phyloP scores from a whole-genome alignment of 2,888 invertebrate species.

The Neocrepidodera transversa region DNA sequence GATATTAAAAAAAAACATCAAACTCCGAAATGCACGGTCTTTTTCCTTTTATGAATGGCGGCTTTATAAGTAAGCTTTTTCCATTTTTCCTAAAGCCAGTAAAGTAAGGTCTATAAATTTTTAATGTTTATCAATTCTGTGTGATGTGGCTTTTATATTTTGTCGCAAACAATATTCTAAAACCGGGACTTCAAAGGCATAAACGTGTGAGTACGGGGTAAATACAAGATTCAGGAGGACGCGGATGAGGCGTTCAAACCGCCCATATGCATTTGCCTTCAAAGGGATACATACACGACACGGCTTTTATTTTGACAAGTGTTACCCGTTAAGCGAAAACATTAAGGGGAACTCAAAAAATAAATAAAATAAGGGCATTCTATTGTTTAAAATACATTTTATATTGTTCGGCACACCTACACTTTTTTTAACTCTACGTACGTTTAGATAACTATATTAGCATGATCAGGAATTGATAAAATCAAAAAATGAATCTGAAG shows the following conservation, averaged over 20 bases:
- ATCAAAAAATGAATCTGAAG: no score
- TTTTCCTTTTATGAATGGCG: no score
- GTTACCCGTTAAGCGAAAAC: neutral
- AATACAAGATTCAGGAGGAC: neutral
- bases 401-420: no score
- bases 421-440: no score
- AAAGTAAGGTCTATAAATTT: neutral
- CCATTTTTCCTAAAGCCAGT: neutral
- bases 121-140: conserved; percentile 10
- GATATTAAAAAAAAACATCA: no score
- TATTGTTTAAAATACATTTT: no score
- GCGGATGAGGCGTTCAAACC: no score
- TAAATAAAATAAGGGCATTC: no score
- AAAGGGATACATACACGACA: neutral
- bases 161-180: conserved; percentile 7
- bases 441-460: no score
- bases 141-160: conserved; percentile 9
- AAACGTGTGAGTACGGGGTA: neutral
- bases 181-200: conserved; percentile 3
- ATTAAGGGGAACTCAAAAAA: no score
- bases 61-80: neutral
- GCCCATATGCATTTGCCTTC: neutral
- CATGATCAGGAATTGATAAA: no score
- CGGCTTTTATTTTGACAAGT: neutral
- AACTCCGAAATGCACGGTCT: no score